These are phyloP conservation scores for Bombus vancouverensis DNA, from an alignment of 1,140 invertebrate genomes.

Conservation along the genomic window DNA sequence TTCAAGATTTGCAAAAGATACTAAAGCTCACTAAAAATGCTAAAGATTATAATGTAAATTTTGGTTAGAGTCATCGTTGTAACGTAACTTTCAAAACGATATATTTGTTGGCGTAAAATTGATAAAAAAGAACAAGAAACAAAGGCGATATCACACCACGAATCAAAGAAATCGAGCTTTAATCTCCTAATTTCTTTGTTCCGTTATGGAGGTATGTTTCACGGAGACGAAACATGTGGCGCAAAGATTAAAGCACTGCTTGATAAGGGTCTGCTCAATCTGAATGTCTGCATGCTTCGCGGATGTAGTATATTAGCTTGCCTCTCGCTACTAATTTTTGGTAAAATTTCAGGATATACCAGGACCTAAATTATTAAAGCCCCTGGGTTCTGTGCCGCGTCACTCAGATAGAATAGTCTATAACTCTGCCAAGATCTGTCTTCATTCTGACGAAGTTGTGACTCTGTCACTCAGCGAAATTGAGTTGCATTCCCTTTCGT, in stretches of 20 bases:
- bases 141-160: too few relatives aligned
- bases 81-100: too few relatives aligned
- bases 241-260: background rate
- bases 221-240: background rate
- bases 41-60: too few relatives aligned
- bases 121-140: too few relatives aligned
- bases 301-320: too few relatives aligned
- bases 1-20: too few relatives aligned
- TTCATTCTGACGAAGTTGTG: background rate
- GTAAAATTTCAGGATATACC: background rate
- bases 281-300: background rate
- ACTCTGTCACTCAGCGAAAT: background rate
- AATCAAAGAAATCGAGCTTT: too few relatives aligned
- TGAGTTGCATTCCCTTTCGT: background rate
- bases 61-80: too few relatives aligned
- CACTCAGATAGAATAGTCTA: background rate
- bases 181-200: background rate
- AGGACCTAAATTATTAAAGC: background rate
- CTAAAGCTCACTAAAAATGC: too few relatives aligned
- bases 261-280: background rate
- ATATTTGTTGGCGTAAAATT: too few relatives aligned
- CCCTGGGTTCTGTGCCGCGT: background rate
- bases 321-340: background rate
- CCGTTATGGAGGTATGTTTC: background rate
- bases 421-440: background rate